Conservation (phyloP, 2,113 vertebrate genomes). For the Nycticorax nycticorax region DNA sequence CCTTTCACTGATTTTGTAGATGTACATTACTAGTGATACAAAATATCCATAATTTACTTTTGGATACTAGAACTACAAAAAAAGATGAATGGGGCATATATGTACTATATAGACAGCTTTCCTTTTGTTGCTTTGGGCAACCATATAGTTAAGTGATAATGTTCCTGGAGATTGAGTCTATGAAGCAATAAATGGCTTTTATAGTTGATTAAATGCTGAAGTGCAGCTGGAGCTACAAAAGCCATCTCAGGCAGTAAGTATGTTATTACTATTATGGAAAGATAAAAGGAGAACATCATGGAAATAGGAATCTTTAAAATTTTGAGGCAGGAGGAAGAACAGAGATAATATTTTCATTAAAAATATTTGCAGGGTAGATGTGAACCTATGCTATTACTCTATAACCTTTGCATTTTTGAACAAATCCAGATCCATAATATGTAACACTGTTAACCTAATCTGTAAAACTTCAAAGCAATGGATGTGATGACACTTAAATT, state of each 20-base stretch:
- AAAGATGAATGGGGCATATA: background rate
- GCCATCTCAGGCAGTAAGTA: constrained; percentile 24
- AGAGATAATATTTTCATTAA: background rate
- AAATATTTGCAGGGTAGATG: background rate
- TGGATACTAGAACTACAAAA: background rate
- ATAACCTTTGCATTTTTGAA: background rate
- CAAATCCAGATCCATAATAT: background rate
- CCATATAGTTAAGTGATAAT: constrained; percentile 55
- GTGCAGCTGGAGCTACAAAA: constrained; percentile 62
- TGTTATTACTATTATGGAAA: constrained; percentile 16
- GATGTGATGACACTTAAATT: background rate
- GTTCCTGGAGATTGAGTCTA: constrained; percentile 31
- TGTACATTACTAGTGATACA: background rate
- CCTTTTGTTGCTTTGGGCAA: constrained; percentile 45
- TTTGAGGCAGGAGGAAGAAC: background rate
- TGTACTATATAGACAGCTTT: constrained; percentile 17
- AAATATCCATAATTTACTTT: constrained; percentile 48
- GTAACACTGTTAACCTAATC: background rate
- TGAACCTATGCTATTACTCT: background rate
- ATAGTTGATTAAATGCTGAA: constrained; percentile 26
- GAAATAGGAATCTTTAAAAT: background rate
- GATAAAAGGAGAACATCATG: constrained; percentile 7
- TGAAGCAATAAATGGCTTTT: constrained; percentile 46
- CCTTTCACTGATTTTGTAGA: constrained; percentile 44
- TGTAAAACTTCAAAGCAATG: background rate